Conservation (phyloP, 2,797 vertebrate genomes). For the Halcyon badia region DNA sequence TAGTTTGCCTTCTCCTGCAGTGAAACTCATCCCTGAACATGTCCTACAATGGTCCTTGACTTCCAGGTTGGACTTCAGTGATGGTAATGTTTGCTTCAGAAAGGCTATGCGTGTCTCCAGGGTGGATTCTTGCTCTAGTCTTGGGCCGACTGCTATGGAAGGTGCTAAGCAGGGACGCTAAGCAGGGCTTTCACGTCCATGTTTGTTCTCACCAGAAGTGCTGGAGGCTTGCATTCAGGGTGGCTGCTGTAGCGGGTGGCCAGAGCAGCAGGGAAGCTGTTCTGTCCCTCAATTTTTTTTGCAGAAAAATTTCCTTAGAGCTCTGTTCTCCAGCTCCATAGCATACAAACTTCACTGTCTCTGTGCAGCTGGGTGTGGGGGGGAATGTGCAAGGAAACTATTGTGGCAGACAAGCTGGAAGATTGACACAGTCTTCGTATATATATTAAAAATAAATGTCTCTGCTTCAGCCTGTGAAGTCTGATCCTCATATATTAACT, state of each 20-base stretch:
- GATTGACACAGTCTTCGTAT: background rate
- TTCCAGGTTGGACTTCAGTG: background rate
- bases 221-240: background rate
- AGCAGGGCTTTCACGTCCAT: rapidly evolving
- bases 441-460: constrained; percentile 19
- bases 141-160: rapidly evolving
- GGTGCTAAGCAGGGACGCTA: background rate
- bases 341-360: rapidly evolving
- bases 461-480: background rate
- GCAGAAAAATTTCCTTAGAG: background rate
- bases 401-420: background rate
- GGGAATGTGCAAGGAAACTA: background rate
- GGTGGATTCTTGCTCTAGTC: background rate
- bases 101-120: rapidly evolving
- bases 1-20: rapidly evolving
- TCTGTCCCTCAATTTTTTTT: background rate
- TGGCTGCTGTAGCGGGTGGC: background rate
- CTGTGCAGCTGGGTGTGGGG: background rate
- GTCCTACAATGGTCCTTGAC: background rate
- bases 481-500: background rate
- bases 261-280: background rate
- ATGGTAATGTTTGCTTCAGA: background rate
- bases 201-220: rapidly evolving
- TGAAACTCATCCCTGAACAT: background rate
- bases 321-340: rapidly evolving